Conservation (phyloP, 2,113 vertebrate species). For the Phasianus colchicus region DNA sequence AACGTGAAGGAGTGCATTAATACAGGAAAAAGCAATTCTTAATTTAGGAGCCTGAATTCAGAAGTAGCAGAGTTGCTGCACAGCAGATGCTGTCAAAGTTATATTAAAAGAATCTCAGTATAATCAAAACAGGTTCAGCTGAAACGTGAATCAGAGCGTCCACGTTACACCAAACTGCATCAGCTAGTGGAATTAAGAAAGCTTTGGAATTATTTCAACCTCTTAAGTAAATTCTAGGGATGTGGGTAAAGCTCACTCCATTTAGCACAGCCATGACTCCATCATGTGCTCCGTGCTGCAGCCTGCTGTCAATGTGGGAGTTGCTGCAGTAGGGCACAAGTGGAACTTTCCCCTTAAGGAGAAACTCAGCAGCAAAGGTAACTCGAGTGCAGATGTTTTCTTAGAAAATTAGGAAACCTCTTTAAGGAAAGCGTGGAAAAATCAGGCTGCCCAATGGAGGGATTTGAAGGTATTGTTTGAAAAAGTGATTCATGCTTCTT, state of each 20-base stretch:
- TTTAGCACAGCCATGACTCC: neutral
- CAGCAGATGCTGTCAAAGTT: neutral
- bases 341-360: neutral
- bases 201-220: neutral
- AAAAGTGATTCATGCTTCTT: neutral
- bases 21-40: neutral
- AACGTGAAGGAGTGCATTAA: neutral
- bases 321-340: neutral
- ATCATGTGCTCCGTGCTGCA: neutral
- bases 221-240: neutral
- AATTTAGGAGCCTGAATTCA: constrained; percentile 2
- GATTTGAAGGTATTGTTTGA: neutral
- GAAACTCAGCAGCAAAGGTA: neutral
- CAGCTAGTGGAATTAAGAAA: neutral
- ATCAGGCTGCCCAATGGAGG: neutral
- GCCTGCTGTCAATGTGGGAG: neutral
- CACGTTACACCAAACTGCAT: neutral
- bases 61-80: neutral
- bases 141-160: neutral
- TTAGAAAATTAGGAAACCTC: neutral
- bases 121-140: neutral
- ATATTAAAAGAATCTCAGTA: neutral
- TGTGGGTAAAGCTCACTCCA: neutral
- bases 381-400: neutral
- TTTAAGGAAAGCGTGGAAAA: neutral